Conservation (phyloP, 2,888 invertebrate genomes). For the Ferdinandea cuprea region DNA sequence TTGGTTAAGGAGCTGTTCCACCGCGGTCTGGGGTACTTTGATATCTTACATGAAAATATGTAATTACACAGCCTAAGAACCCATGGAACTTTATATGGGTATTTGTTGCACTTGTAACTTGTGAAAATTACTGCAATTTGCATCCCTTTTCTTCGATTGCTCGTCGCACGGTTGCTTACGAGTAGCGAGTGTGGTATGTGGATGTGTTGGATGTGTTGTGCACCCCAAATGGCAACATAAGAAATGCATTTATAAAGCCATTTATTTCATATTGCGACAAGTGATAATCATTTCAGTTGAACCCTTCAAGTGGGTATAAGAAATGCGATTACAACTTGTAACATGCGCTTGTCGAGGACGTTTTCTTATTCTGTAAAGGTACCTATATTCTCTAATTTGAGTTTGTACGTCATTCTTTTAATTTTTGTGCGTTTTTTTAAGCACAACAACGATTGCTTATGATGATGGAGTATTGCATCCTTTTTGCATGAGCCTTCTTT, state of each 20-base stretch:
- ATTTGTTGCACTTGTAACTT: constrained; percentile 47
- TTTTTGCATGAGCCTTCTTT: constrained; percentile 20
- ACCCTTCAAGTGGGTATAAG: constrained; percentile 41
- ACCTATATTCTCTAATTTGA: constrained; percentile 27
- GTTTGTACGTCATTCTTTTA: constrained; percentile 21
- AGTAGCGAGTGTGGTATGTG: constrained; percentile 5
- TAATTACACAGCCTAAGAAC: constrained; percentile 28
- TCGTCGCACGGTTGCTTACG: neutral
- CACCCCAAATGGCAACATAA: constrained; percentile 35
- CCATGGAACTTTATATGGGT: constrained; percentile 5
- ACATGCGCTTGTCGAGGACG: constrained; percentile 55
- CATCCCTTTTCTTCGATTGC: constrained; percentile 25
- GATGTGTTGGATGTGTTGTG: neutral
- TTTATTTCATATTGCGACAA: constrained; percentile 61
- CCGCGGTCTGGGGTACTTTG: neutral
- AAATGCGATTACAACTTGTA: constrained; percentile 40
- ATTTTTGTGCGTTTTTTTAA: constrained; percentile 27
- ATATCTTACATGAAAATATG: constrained; percentile 4
- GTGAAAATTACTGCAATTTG: constrained; percentile 42
- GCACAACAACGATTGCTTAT: constrained; percentile 47
- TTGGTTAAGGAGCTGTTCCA: neutral
- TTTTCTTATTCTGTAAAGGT: constrained; percentile 6
- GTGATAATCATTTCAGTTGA: constrained; percentile 66
- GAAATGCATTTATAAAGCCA: constrained; percentile 68
- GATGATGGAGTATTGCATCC: constrained; percentile 40